These are phyloP conservation scores for Cryptoleucopteryx plumbea DNA, from an alignment of 2,113 vertebrate genomes.

Conservation along the genomic window DNA sequence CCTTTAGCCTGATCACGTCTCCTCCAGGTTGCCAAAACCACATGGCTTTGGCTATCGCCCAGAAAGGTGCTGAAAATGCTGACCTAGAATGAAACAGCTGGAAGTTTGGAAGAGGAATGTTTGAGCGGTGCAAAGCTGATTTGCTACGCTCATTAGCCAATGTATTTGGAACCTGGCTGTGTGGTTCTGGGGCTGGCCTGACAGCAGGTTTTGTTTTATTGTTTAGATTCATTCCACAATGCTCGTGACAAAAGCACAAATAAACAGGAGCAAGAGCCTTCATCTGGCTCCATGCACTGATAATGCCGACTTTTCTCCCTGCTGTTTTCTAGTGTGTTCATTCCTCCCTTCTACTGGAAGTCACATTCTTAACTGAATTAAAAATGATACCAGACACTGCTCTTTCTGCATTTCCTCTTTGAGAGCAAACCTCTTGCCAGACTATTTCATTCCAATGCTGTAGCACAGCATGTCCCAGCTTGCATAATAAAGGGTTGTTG, in stretches of 20 bases:
- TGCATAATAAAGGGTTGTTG: constrained; percentile 7
- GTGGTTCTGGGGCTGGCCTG: neutral
- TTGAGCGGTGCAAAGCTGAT: constrained; percentile 26
- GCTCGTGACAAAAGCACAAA: neutral
- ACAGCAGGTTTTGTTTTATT: constrained; percentile 31
- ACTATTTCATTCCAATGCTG: neutral
- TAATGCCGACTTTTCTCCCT: neutral
- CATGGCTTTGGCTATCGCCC: neutral
- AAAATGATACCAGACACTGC: constrained; percentile 42
- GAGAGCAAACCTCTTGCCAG: constrained; percentile 13
- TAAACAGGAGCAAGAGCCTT: neutral
- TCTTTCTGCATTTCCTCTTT: constrained; percentile 37
- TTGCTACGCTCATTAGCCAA: neutral
- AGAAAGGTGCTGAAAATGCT: neutral
- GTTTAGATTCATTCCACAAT: neutral
- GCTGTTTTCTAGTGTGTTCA: neutral
- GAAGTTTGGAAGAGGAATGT: constrained; percentile 34
- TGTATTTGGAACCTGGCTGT: constrained; percentile 1
- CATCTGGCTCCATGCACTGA: fast-evolving
- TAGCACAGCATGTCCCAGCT: constrained; percentile 45
- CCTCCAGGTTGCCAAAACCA: constrained; percentile 10
- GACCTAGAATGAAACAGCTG: constrained; percentile 49
- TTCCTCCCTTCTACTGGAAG: constrained; percentile 15
- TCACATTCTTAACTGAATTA: constrained; percentile 39
- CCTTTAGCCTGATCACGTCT: constrained; percentile 11